phyloP scores from a whole-genome alignment of 2,113 vertebrate species.

The Sebastes schlegelii region DNA sequence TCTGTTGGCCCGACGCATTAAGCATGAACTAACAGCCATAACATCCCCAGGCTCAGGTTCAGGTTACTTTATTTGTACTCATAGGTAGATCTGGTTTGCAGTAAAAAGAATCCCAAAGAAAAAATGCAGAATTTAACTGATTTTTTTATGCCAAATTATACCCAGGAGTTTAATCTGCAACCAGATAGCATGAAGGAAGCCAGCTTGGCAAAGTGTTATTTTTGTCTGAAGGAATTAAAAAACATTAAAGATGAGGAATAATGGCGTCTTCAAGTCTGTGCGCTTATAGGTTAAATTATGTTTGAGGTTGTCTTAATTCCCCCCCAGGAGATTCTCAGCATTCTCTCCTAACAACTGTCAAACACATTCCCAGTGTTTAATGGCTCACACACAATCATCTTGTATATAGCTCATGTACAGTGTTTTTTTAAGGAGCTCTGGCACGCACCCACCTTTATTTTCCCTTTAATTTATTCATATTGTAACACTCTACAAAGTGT shows the following conservation, averaged over 20 bases:
- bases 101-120: not conserved
- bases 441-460: not conserved
- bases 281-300: too few relatives aligned
- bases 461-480: conserved; percentile 16
- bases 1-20: not conserved
- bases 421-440: not conserved
- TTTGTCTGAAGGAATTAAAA: not conserved
- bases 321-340: too few relatives aligned
- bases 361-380: not conserved
- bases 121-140: not conserved
- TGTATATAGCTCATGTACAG: not conserved
- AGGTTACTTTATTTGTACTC: too few relatives aligned
- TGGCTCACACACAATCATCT: not conserved
- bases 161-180: not conserved
- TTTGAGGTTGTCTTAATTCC: not conserved
- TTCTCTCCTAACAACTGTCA: not conserved
- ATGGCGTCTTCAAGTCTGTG: too few relatives aligned
- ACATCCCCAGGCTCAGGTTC: not conserved
- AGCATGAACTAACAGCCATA: not conserved
- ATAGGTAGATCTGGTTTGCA: too few relatives aligned
- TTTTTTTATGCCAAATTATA: conserved; percentile 1
- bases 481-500: conserved; percentile 22
- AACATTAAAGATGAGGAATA: too few relatives aligned
- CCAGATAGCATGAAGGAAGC: not conserved
- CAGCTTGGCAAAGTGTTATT: not conserved